phyloP scores from a whole-genome alignment of 2,113 vertebrate genomes.

The Ondatra zibethicus region DNA sequence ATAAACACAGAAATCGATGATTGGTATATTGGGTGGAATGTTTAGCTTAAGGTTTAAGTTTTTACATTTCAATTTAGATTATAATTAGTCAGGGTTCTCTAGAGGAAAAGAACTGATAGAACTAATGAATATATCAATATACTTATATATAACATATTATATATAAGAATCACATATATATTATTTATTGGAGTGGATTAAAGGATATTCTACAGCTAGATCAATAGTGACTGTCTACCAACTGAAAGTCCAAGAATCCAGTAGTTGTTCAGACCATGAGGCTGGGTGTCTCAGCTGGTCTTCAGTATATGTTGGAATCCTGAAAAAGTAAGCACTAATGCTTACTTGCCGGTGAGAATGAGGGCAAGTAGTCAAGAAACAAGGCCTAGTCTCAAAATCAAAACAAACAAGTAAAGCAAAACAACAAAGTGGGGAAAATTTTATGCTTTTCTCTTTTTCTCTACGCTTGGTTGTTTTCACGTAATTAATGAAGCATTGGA shows the following conservation, averaged over 20 bases:
- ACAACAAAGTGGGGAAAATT: too few relatives aligned
- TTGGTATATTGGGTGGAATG: constrained; percentile 13
- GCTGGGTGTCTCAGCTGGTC: not conserved
- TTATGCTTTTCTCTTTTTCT: not conserved
- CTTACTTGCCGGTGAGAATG: not conserved
- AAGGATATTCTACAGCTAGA: not conserved
- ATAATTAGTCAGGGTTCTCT: not conserved
- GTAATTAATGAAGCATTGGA: constrained; percentile 41
- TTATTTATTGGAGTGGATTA: not conserved
- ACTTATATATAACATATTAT: not conserved
- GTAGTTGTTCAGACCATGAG: not conserved
- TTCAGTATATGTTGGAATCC: not conserved
- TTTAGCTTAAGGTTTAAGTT: constrained; percentile 43
- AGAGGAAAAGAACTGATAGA: not conserved
- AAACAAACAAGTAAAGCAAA: not conserved
- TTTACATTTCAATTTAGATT: constrained; percentile 47
- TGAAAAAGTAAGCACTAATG: not conserved
- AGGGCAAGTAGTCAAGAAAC: not conserved
- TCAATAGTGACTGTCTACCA: not conserved
- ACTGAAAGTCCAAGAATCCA: not conserved
- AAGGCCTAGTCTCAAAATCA: not conserved
- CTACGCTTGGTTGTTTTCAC: not conserved
- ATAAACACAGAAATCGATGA: constrained; percentile 21
- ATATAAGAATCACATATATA: not conserved
- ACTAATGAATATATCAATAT: not conserved